Evolutionary conservation across 2,113 vertebrate genomes (phyloP).

Genomic region (Callithrix jacchus): DNA sequence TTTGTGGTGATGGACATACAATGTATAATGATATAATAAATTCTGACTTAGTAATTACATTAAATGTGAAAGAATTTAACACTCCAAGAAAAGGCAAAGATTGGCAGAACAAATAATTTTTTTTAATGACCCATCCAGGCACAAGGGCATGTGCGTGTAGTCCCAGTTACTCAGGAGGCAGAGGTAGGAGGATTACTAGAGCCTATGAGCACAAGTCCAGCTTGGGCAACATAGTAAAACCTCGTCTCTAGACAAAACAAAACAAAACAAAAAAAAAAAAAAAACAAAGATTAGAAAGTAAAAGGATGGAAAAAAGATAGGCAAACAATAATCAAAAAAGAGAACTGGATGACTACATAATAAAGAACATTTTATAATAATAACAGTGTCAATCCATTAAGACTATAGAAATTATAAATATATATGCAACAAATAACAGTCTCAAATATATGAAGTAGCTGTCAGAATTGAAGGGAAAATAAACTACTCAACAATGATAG

Average conservation of each 20-base stretch:
- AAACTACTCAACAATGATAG: not conserved
- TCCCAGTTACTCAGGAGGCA: not conserved
- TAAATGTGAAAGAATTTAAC: constrained; percentile 33
- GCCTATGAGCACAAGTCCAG: not conserved
- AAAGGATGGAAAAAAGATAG: not conserved
- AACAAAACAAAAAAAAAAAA: no score
- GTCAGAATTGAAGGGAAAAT: not conserved
- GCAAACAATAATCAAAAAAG: not conserved
- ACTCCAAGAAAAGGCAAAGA: not conserved
- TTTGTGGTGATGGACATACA: not conserved
- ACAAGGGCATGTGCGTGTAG: not conserved
- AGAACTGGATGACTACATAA: not conserved
- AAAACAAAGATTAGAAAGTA: not conserved
- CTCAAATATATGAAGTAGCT: not conserved
- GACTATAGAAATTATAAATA: not conserved
- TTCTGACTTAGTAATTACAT: not conserved
- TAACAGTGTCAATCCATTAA: not conserved
- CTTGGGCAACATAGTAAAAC: not conserved
- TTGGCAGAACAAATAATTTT: not conserved
- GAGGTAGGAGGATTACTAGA: not conserved
- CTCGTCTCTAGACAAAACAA: no score
- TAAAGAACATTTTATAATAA: not conserved
- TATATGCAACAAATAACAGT: not conserved
- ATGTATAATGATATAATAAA: not conserved
- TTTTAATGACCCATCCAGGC: not conserved